Percentiles rank a stretch among this genome's conserved stretches.
Conservation (phyloP, 2,797 vertebrate species). For the Melanotaenia trifasciata region DNA sequence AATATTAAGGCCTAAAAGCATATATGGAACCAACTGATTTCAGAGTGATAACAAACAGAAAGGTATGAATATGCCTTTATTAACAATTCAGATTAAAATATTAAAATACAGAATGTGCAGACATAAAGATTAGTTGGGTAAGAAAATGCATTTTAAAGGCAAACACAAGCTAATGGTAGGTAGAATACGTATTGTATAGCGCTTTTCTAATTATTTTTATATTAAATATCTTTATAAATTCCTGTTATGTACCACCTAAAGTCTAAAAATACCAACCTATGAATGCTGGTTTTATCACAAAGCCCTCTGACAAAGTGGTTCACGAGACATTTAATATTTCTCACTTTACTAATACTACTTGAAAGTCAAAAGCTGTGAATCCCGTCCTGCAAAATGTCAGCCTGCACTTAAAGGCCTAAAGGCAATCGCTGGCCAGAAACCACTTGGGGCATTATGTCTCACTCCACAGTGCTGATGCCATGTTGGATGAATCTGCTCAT, state of each 20-base stretch:
- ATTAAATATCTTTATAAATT: not conserved
- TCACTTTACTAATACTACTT: conserved; percentile 29
- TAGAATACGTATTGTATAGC: not conserved
- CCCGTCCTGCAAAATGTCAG: conserved; percentile 46
- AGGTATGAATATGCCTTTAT: not conserved
- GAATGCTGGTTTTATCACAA: not conserved
- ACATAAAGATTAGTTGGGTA: not conserved
- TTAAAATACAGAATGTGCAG: not conserved
- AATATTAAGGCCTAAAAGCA: not conserved
- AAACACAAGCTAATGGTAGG: not conserved
- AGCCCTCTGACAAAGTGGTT: not conserved
- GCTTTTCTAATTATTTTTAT: not conserved
- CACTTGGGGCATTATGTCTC: conserved; percentile 27
- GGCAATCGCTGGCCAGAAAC: conserved; percentile 19
- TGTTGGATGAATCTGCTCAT: conserved; percentile 26
- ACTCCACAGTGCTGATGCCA: conserved; percentile 31
- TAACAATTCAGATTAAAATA: not conserved
- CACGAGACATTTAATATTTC: conserved; percentile 18
- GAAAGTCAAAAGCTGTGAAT: conserved; percentile 20
- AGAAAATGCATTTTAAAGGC: not conserved
- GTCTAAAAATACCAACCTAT: not conserved
- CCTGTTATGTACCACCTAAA: not conserved
- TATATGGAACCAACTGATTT: not conserved
- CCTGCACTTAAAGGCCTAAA: conserved; percentile 24
- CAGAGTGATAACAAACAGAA: not conserved